These are phyloP conservation scores for Seriola aureovittata DNA, from an alignment of 2,113 vertebrate genomes.

Conservation along the genomic window DNA sequence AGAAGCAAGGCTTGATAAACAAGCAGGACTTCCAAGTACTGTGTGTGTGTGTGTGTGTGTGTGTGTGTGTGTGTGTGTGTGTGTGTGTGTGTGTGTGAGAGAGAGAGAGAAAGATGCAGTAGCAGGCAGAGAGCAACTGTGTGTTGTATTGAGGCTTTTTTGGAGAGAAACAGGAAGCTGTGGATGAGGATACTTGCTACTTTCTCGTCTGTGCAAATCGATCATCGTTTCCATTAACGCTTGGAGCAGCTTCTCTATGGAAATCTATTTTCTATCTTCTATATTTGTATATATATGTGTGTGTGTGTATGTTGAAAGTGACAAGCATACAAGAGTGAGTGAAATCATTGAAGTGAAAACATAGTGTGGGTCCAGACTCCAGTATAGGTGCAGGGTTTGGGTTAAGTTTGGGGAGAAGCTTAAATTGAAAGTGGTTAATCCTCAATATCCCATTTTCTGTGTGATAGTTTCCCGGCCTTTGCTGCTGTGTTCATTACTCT, in stretches of 20 bases:
- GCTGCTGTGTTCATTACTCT: neutral
- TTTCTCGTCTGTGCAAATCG: neutral
- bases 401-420: neutral
- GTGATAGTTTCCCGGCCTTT: neutral
- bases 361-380: no score
- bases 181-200: no score
- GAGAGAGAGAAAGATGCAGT: no score
- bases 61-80: neutral
- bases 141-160: neutral
- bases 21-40: neutral
- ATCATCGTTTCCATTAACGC: neutral
- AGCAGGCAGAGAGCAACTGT: neutral
- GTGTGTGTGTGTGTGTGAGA: neutral
- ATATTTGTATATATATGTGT: neutral
- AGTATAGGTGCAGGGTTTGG: no score
- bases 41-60: neutral
- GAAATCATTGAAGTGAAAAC: neutral
- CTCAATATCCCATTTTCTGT: no score
- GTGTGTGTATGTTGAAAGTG: no score
- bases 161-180: neutral
- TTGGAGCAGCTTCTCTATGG: neutral
- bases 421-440: neutral
- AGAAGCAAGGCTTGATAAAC: conserved; percentile 31
- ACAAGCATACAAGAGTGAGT: neutral
- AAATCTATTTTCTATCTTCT: neutral